phyloP scores from a whole-genome alignment of 2,888 invertebrate genomes.

The Acronicta psi region DNA sequence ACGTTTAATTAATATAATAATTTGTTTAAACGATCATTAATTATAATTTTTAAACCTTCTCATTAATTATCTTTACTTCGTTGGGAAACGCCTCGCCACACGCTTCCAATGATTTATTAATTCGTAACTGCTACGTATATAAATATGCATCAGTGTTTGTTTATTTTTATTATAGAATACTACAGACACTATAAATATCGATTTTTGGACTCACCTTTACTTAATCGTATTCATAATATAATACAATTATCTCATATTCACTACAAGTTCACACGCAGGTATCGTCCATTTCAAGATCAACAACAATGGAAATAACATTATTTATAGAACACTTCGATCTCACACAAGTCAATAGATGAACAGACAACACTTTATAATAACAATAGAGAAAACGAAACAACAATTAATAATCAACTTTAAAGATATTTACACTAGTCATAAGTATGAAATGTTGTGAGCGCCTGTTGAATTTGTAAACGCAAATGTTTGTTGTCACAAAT shows the following conservation, averaged over 20 bases:
- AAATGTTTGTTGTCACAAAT: constrained; percentile 57
- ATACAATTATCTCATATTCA: constrained; percentile 38
- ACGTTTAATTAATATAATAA: no score
- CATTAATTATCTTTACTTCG: constrained; percentile 26
- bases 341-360: constrained; percentile 58
- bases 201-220: constrained; percentile 60
- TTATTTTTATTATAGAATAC: background rate
- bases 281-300: constrained; percentile 51
- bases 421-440: constrained; percentile 63
- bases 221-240: constrained; percentile 50
- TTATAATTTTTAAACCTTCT: constrained; percentile 20
- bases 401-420: constrained; percentile 69
- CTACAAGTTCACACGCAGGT: constrained; percentile 34
- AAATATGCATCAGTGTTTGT: no score
- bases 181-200: constrained; percentile 5
- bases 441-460: constrained; percentile 61
- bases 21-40: no score
- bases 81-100: constrained; percentile 9
- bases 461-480: constrained; percentile 81
- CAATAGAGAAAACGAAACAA: constrained; percentile 73
- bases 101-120: constrained; percentile 29
- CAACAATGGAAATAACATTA: constrained; percentile 63
- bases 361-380: constrained; percentile 71
- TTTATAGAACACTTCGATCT: constrained; percentile 46
- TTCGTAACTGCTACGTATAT: background rate